phyloP scores from a whole-genome alignment of 2,888 invertebrate genomes.

The Hoplodrina blanda region DNA sequence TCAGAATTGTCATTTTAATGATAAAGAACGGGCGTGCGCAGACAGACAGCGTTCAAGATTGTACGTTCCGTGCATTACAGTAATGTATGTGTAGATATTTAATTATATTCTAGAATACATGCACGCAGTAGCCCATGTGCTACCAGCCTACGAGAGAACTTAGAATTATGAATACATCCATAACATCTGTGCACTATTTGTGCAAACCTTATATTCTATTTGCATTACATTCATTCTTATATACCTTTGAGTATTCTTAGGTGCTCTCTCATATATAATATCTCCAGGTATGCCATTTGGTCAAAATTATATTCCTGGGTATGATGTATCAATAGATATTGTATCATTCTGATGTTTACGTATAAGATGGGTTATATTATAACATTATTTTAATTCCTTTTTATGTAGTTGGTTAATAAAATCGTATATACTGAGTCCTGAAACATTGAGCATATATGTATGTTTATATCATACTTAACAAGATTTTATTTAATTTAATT shows the following conservation, averaged over 20 bases:
- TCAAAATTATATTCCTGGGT: neutral
- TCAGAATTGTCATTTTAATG: neutral
- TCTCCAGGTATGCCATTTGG: neutral
- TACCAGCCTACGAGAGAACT: neutral
- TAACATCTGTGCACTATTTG: neutral
- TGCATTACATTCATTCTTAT: too few relatives aligned
- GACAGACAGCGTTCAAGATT: neutral
- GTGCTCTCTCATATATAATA: too few relatives aligned
- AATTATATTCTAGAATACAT: neutral
- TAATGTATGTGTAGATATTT: neutral
- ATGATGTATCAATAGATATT: too few relatives aligned
- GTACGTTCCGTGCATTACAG: neutral
- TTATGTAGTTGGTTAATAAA: neutral
- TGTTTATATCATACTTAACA: neutral
- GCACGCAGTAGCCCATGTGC: neutral
- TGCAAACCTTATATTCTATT: too few relatives aligned
- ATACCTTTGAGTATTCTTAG: too few relatives aligned
- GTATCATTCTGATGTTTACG: neutral
- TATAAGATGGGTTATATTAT: neutral
- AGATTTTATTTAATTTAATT: constrained; percentile 3
- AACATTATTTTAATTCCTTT: neutral
- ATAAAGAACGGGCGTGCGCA: neutral
- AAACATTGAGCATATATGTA: constrained; percentile 15
- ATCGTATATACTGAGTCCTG: neutral
- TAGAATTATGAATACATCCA: neutral